phyloP scores from a whole-genome alignment of 2,797 vertebrate genomes.

The Eutrigla gurnardus region DNA sequence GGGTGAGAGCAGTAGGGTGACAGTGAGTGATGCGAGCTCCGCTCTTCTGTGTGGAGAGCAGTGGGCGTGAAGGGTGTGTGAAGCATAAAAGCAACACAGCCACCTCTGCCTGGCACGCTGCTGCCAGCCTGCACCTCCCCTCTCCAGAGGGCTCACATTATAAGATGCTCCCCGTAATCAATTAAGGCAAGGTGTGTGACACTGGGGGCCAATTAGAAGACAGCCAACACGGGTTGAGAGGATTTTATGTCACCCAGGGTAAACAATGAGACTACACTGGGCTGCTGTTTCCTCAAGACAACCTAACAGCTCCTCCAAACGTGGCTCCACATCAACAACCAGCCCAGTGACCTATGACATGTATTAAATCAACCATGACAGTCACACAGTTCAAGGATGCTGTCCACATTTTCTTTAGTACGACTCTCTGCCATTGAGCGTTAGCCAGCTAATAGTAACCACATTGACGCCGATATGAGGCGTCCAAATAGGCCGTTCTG shows the following conservation, averaged over 20 bases:
- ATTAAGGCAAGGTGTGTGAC: constrained; percentile 33
- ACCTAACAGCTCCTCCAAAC: neutral
- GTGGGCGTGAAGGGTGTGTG: constrained; percentile 26
- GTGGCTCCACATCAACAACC: neutral
- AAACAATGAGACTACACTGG: constrained; percentile 29
- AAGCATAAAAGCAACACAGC: neutral
- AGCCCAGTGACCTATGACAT: neutral
- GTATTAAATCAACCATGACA: neutral
- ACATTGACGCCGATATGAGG: neutral
- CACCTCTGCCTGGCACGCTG: constrained; percentile 35
- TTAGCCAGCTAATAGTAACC: constrained; percentile 24
- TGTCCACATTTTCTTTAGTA: neutral
- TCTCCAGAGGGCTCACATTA: constrained; percentile 28
- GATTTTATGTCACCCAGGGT: neutral
- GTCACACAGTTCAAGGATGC: neutral
- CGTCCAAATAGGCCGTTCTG: neutral
- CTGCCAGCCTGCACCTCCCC: neutral
- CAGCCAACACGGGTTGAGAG: neutral
- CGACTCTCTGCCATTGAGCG: neutral
- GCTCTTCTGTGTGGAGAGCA: neutral
- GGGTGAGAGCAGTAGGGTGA: constrained; percentile 5
- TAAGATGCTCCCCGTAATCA: constrained; percentile 28
- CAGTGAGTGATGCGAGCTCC: constrained; percentile 26
- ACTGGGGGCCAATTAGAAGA: constrained; percentile 27
- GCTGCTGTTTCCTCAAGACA: neutral